Conservation (phyloP, 2,797 vertebrate genomes). For the Mus caroli region DNA sequence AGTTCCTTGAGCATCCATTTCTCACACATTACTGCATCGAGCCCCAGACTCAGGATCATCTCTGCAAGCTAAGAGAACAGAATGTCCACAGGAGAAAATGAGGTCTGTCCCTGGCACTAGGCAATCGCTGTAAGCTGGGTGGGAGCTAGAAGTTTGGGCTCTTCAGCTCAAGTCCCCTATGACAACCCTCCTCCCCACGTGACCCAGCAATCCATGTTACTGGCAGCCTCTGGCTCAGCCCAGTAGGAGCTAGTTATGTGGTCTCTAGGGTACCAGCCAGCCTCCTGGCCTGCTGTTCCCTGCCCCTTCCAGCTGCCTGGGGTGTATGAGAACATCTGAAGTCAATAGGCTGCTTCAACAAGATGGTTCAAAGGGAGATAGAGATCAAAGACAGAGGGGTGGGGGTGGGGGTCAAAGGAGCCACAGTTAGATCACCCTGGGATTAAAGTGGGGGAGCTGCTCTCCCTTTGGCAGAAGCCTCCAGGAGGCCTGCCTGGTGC, state of each 20-base stretch:
- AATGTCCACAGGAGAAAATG: not conserved
- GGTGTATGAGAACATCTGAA: slow-evolving; percentile 37
- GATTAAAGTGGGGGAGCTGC: not conserved
- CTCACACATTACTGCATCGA: not conserved
- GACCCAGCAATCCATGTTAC: not conserved
- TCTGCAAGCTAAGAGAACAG: not conserved
- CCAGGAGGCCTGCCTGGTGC: not conserved
- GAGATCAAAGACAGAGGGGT: slow-evolving; percentile 68
- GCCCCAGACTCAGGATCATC: not conserved
- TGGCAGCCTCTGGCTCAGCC: not conserved
- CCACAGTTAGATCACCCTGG: not conserved
- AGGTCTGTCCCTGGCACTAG: accelerated
- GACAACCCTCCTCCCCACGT: too few relatives aligned
- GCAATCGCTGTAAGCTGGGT: not conserved
- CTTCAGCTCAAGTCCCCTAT: too few relatives aligned
- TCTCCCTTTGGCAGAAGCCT: not conserved
- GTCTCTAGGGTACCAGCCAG: not conserved
- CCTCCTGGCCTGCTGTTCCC: not conserved
- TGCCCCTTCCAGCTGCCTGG: not conserved
- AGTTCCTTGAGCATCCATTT: not conserved
- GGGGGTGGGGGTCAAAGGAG: slow-evolving; percentile 44
- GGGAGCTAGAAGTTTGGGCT: not conserved
- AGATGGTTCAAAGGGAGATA: slow-evolving; percentile 57
- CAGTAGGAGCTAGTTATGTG: not conserved
- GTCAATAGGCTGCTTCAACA: slow-evolving; percentile 14